Evolutionary conservation across 2,797 vertebrate species (phyloP), one percentile per base, ranked within the genome.

Genomic region (Erethizon dorsatum): DNA sequence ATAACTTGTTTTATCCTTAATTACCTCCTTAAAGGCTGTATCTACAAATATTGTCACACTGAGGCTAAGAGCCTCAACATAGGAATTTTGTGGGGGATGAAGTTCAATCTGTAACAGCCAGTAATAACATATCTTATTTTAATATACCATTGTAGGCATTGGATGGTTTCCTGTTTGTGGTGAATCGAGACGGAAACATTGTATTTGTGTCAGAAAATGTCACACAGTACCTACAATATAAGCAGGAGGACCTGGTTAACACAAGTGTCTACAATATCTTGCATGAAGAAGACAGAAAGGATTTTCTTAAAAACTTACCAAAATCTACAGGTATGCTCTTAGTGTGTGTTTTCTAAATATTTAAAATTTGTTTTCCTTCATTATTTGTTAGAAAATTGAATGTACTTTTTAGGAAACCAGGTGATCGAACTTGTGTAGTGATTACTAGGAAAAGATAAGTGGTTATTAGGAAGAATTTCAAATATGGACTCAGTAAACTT

Each of bases 191-290:
- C 89, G 99, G 99, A 97, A 99, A 98, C 98, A 99, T 99, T 92
- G 99, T 99, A 12, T 99, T 99, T 97, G 99, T 99, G 94, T 99
- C 99, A 5, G 99, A 99, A 99, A 99, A 99, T 82, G 99, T 99
- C 97, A 99, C 99, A 3, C 99, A 99, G 94, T 99, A 99, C 98
- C 98, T 99, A 89, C 99, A 99, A 57, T 99, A 99, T 98, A 99
- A 99, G 91, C 99, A 99, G 98, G 99, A 99, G 97, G 99, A 99
- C 98, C 98, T 99, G 96, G 99, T 99, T 94, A 99, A 99, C 98
- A 99, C 99, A 91, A 99, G 99, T 93, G 99, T 99, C 92, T 99
- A 99, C 97, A 99, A 98, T 97, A 99, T 99, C 96, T 99, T 99
- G 98, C 99, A 99, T 67, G 99, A 99, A 94, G 99, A 99, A 10